Percentiles rank a stretch among this genome's conserved stretches.
phyloP scores from a whole-genome alignment of 2,113 vertebrate genomes.

The Trinectes maculatus region DNA sequence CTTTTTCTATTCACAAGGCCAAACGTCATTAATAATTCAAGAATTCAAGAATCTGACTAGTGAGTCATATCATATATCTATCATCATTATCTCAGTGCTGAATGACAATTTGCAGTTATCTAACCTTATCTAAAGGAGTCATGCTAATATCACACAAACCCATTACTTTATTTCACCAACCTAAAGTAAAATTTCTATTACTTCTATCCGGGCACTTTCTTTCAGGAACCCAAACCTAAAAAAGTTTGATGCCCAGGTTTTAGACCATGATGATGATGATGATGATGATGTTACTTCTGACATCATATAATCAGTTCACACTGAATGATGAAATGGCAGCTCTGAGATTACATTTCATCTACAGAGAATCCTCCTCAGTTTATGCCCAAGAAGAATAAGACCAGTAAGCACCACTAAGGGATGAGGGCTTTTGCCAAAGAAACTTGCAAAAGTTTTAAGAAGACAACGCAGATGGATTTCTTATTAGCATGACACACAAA shows the following conservation, averaged over 20 bases:
- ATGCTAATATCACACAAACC: constrained; percentile 6
- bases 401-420: no score
- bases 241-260: no score
- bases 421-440: no score
- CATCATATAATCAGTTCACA: no score
- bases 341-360: no score
- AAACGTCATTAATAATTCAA: constrained; percentile 58
- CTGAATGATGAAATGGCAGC: no score
- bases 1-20: constrained; percentile 39
- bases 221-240: no score
- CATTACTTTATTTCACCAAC: constrained; percentile 9
- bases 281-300: no score
- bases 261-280: no score
- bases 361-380: constrained; percentile 2
- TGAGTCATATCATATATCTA: constrained; percentile 47
- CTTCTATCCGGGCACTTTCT: no score
- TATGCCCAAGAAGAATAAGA: constrained; percentile 3
- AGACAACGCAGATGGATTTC: not conserved
- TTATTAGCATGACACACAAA: not conserved
- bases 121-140: constrained; percentile 23
- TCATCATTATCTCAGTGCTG: constrained; percentile 45
- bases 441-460: constrained; percentile 8
- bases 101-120: constrained; percentile 47
- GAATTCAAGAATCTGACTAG: constrained; percentile 26
- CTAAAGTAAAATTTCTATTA: not conserved